These are phyloP conservation scores for Podarcis siculus DNA, from an alignment of 2,797 vertebrate species.

Conservation along the genomic window DNA sequence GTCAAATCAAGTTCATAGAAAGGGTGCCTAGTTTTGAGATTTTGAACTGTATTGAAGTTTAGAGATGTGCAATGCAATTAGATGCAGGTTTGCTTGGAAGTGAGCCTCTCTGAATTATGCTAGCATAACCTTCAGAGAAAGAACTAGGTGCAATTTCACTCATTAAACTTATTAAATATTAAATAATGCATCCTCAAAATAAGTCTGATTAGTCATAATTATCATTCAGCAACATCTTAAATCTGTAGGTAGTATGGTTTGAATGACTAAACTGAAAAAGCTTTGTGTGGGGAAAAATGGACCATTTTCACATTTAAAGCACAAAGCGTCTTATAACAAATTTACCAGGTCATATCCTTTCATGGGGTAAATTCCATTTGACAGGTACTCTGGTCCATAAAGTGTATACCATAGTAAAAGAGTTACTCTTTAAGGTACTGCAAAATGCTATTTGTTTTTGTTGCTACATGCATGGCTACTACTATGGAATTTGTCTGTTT, in stretches of 20 bases:
- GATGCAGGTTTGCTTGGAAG: no score
- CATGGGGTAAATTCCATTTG: not conserved
- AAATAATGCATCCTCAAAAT: not conserved
- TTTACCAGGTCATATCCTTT: not conserved
- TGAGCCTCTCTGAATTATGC: not conserved
- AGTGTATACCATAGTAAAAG: not conserved
- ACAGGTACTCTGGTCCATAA: not conserved
- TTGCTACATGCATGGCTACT: not conserved
- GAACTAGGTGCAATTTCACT: not conserved
- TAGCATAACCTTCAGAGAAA: not conserved
- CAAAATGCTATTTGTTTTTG: not conserved
- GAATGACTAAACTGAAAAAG: not conserved
- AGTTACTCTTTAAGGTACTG: not conserved
- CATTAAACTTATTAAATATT: not conserved
- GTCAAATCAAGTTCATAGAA: not conserved
- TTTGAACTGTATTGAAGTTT: no score
- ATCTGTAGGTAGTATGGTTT: not conserved
- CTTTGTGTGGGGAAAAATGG: not conserved
- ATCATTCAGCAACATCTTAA: not conserved
- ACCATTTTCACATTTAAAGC: not conserved
- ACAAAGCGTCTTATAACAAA: not conserved
- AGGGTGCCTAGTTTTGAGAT: no score
- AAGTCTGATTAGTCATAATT: not conserved
- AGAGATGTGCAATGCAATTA: no score
- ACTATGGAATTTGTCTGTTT: not conserved